A percentile compares a stretch with the other conserved stretches of the same genome.
Conservation (phyloP, 2,797 vertebrate genomes). For the Danionella dracula region DNA sequence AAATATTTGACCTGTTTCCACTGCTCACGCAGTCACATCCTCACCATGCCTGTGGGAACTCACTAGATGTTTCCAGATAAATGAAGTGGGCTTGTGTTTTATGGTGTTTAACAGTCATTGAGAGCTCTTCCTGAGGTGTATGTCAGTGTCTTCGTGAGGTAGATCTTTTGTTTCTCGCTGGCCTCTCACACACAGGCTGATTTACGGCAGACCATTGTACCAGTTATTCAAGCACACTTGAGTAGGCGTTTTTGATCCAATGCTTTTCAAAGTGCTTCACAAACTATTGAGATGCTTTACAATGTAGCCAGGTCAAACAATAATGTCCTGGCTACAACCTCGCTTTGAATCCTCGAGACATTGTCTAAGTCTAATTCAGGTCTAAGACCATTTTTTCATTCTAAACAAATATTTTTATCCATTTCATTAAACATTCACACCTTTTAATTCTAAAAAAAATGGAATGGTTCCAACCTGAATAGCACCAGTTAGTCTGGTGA, state of each 20-base stretch:
- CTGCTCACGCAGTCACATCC: neutral
- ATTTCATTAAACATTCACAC: too few species aligned
- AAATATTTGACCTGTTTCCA: neutral
- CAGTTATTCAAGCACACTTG: neutral
- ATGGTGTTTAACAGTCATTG: neutral
- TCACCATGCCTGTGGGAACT: neutral
- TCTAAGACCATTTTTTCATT: too few species aligned
- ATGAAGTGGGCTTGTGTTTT: neutral
- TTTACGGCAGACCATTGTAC: neutral
- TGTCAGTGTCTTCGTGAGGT: constrained; percentile 6
- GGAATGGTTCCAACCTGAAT: too few species aligned
- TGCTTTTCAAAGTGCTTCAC: neutral
- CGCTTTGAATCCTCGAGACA: too few species aligned
- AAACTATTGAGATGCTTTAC: neutral
- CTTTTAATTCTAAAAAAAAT: too few species aligned
- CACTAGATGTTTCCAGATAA: neutral
- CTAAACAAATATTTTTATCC: too few species aligned
- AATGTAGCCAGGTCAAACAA: neutral
- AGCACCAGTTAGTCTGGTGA: too few species aligned
- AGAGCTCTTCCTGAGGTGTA: constrained; percentile 7
- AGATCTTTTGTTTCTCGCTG: neutral
- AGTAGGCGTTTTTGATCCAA: neutral
- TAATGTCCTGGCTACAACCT: too few species aligned
- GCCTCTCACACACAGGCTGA: neutral
- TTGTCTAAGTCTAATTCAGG: too few species aligned